These are phyloP conservation scores for Timema cristinae DNA, from an alignment of 2,888 invertebrate genomes.

Conservation along the genomic window DNA sequence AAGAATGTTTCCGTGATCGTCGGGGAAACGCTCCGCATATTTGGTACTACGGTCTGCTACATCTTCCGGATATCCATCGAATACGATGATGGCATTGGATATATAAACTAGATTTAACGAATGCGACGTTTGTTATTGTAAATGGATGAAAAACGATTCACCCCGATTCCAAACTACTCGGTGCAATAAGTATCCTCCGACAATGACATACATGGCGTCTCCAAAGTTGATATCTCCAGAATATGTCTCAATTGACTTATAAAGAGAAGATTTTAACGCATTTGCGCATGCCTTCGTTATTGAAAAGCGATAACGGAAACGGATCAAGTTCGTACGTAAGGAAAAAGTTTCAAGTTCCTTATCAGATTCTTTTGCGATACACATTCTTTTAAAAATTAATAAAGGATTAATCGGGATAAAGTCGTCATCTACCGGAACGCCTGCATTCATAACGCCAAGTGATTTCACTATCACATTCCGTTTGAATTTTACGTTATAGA, in stretches of 20 bases:
- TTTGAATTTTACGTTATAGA: background rate
- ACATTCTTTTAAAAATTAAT: slow-evolving; percentile 1
- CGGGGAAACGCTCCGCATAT: slow-evolving; percentile 1
- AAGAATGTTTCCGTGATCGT: background rate
- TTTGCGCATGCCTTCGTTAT: background rate
- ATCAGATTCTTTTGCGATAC: background rate
- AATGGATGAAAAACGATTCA: background rate
- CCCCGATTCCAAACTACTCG: background rate
- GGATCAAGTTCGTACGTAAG: background rate
- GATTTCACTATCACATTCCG: background rate
- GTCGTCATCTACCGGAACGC: background rate
- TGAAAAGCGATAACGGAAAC: background rate
- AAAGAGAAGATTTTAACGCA: background rate
- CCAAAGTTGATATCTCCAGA: background rate
- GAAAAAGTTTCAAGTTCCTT: background rate
- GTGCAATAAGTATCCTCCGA: slow-evolving; percentile 1
- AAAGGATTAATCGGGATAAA: background rate
- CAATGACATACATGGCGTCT: background rate
- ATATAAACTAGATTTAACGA: background rate
- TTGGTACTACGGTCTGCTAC: slow-evolving; percentile 3
- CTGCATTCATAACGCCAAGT: background rate
- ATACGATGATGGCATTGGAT: too few relatives aligned
- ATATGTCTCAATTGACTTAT: background rate
- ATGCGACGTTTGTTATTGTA: background rate
- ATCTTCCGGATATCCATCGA: background rate